Conservation (phyloP, 2,797 vertebrate species). For the Pangasius krempfi region DNA sequence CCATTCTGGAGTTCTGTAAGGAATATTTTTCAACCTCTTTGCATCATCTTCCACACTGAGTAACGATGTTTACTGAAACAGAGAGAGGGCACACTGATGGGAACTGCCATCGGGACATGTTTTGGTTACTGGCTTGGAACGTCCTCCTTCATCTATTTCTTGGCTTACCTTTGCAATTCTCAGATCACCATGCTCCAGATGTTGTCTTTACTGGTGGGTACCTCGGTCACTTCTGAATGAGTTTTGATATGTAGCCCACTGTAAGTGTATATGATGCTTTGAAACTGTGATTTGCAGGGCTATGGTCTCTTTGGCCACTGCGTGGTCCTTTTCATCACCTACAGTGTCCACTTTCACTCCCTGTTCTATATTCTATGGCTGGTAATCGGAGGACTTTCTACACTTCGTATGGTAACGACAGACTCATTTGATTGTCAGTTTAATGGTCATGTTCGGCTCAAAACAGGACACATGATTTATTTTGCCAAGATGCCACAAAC, state of each 20-base stretch:
- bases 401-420: constrained; percentile 87
- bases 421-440: background rate
- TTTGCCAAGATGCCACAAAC: background rate
- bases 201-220: constrained; percentile 89
- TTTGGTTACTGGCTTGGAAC: constrained; percentile 98
- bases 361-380: constrained; percentile 96
- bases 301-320: constrained; percentile 96
- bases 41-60: background rate
- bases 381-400: constrained; percentile 89
- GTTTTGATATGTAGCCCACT: background rate
- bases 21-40: background rate
- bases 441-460: background rate
- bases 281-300: constrained; percentile 74
- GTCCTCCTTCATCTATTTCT: constrained; percentile 93
- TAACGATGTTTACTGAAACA: constrained; percentile 65
- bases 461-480: background rate
- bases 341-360: constrained; percentile 95
- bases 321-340: constrained; percentile 90
- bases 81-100: constrained; percentile 97
- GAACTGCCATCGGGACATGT: constrained; percentile 96
- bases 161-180: constrained; percentile 92
- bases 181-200: constrained; percentile 98
- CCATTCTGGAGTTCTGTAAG: background rate
- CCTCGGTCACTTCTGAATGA: background rate
- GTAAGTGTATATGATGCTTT: background rate